Base-by-base conservation (phyloP, 2,888 invertebrate species). In the Eledona agricola region DNA sequence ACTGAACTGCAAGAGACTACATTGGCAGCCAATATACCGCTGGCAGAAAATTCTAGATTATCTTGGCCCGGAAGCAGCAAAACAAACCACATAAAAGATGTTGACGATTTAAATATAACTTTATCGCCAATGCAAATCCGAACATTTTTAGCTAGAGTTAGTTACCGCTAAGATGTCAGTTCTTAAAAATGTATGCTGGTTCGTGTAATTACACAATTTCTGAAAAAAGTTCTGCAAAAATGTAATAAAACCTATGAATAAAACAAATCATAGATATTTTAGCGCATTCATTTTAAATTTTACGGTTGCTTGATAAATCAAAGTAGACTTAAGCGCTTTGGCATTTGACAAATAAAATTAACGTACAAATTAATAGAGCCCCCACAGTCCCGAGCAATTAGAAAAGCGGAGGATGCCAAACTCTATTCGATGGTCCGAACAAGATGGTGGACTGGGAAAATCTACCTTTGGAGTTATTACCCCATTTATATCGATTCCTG, bases 11-110 rank as follows among this genome's bases (percentile, higher is more conserved):
- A 63, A 50, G 78, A 79, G 62, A 75, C 72, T 4, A 73, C 72
- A 1, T 58, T 79, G 11, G 75, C 62, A 4, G 73, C 63, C 11
- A 69, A 70, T 52, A 80, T 83, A 57, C 81, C 80, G 77, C 54
- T 83, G 1, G 72, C 77, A 0, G 82, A 87, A 25, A 68, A 75
- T 15, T 57, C 77, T 0, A 78, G 56, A 25, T 25, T 58, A 1
- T 17, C 32, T 3, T 60, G 60, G 60, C 57, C 60, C 17, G 51
- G 51, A 6, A 54, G 49, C 23, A 10, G 4, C 1, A n/a, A 16
- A 2, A n/a, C 6, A 16, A 9, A 6, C 6, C 9, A 2, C 3
- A 35, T 20, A 16, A 19, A 28, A 9, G 26, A 35, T 22, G 31
- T 40, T n/a, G 19, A 17, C 5, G 47, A 40, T 20, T 19, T 54